Evolutionary conservation across 92 coral and sea anemone genomes (phyloP), one percentile per base, ranked within the genome.

Genomic region (Parazoanthus atlanticus): DNA sequence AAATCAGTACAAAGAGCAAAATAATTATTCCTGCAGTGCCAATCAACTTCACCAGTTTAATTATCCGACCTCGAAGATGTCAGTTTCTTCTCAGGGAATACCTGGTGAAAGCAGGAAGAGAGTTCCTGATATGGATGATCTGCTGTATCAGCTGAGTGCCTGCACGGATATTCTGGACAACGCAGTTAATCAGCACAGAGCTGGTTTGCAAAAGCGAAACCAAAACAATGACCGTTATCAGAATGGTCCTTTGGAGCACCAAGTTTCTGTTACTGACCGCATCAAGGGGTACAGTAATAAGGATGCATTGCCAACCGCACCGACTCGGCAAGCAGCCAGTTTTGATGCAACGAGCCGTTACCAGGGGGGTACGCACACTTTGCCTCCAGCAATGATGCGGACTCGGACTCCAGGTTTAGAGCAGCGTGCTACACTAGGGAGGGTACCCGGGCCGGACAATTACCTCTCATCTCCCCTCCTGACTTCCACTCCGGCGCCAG

Each of bases 61-160:
- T 58, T 30, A 49, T 69, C 58, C 78, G 17, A 21, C 85, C 15
- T 74, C 85, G 64, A 80, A 72, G 43, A 89, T 80, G 82, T 69
- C 88, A 78, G 86, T 83, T 61, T 89, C 97, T 11, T 74, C 89
- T 81, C 80, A 76, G 23, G 78, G 79, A 75, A 67, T 91, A 29
- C 83, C 82, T 25, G 88, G 94, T 76, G 96, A 92, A 34, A 94
- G 89, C 49, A 52, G 92, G 64, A 88, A 91, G 17, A 92, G 94
- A 23, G 87, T 94, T 33, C 94, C 93, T 46, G 95, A 98, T 38
- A 95, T 97, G 89, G 95, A 97, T 74, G 94, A 90, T 83, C 91
- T 97, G 56, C 89, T 97, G 13, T 90, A 89, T 28, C 94, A 94
- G 83, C 93, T 97, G 2, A 98, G 96, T 28, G 98, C 91, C 46